phyloP scores from a whole-genome alignment of 2,797 vertebrate genomes.

The Malacoctenus gilli region DNA sequence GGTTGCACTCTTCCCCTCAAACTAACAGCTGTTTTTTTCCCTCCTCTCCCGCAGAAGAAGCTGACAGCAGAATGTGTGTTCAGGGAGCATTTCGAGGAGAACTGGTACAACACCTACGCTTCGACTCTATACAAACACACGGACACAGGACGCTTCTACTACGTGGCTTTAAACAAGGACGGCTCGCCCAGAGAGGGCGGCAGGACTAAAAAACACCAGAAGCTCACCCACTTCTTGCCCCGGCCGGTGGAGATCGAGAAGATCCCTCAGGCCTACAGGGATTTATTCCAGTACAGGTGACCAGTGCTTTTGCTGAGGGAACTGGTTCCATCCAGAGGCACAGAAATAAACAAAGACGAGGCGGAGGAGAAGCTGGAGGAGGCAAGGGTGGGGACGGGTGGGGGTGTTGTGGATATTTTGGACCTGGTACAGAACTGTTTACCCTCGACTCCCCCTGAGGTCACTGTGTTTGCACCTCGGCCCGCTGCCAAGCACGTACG shows the following conservation, averaged over 20 bases:
- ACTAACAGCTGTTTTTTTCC: conserved; percentile 39
- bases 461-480: conserved; percentile 69
- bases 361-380: neutral
- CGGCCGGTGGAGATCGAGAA: conserved; percentile 95
- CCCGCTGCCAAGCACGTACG: conserved; percentile 53
- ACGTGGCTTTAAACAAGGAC: conserved; percentile 97
- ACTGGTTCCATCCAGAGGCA: conserved; percentile 27
- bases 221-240: conserved; percentile 97
- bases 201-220: conserved; percentile 99
- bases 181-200: conserved; percentile 94
- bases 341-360: conserved; percentile 19
- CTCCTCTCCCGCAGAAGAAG: conserved; percentile 90
- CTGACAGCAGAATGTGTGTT: conserved; percentile 96
- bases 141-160: conserved; percentile 93
- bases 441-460: conserved; percentile 56
- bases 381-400: neutral
- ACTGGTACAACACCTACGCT: conserved; percentile 99
- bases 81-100: conserved; percentile 99
- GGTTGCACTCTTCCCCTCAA: neutral
- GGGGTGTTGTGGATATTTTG: conserved; percentile 47
- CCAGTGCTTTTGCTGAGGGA: conserved; percentile 61
- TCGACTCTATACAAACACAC: conserved; percentile 95
- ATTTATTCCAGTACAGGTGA: conserved; percentile 97
- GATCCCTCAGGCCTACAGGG: conserved; percentile 92
- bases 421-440: conserved; percentile 60